Evolutionary conservation across 92 coral and sea anemone genomes (phyloP).

Genomic region (Heliopora coerulea): DNA sequence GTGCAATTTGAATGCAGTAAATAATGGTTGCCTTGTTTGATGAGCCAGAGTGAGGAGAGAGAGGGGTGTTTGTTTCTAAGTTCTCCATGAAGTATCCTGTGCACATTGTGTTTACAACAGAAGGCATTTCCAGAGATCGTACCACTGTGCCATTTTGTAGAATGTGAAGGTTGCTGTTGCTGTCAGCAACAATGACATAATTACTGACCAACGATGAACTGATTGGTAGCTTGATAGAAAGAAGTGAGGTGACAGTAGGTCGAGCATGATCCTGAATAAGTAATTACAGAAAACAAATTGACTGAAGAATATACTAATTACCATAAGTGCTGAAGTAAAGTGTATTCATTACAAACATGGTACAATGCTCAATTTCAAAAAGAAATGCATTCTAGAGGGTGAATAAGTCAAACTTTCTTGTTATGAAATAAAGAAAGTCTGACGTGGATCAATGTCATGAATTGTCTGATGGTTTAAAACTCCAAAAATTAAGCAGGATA

Average conservation of each 20-base stretch:
- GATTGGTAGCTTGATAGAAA: slow-evolving; percentile 59
- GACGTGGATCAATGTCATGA: no score
- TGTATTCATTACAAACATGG: no score
- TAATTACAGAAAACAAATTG: no score
- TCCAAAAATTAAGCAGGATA: no score
- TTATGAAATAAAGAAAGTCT: no score
- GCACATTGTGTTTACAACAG: slow-evolving; percentile 77
- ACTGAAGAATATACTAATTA: no score
- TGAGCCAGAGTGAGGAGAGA: slow-evolving; percentile 66
- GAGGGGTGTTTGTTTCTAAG: slow-evolving; percentile 49
- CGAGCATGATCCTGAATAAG: slow-evolving; percentile 47
- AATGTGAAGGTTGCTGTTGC: slow-evolving; percentile 64
- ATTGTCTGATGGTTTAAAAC: no score
- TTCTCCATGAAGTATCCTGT: slow-evolving; percentile 66
- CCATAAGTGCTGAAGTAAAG: no score
- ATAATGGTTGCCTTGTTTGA: slow-evolving; percentile 47
- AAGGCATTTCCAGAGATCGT: slow-evolving; percentile 59
- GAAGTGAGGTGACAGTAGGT: slow-evolving; percentile 60
- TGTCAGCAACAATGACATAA: slow-evolving; percentile 74
- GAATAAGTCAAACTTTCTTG: no score
- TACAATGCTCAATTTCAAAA: no score
- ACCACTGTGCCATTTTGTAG: slow-evolving; percentile 79
- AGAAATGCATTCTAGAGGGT: no score
- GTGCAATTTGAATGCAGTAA: slow-evolving; percentile 69
- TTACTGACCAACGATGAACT: slow-evolving; percentile 55